Evolutionary conservation across 2,888 invertebrate genomes (phyloP).

Genomic region (Dugesia japonica): DNA sequence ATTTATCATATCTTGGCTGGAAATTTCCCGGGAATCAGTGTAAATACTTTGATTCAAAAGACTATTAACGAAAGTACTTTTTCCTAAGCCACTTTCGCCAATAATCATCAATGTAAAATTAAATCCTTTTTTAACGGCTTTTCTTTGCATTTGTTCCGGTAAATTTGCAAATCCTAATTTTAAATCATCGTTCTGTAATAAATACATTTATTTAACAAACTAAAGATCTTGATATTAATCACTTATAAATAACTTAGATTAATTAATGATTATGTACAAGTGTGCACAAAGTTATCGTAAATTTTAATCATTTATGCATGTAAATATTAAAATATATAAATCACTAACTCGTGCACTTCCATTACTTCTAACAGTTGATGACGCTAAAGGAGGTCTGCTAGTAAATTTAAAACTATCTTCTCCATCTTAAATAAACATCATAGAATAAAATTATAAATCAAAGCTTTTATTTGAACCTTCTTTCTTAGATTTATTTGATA

Average conservation of each 20-base stretch:
- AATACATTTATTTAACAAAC: too few relatives aligned
- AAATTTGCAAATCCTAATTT: constrained; percentile 42
- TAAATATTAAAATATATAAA: background rate
- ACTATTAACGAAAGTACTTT: constrained; percentile 81
- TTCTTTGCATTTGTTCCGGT: constrained; percentile 44
- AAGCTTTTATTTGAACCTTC: background rate
- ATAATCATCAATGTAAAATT: constrained; percentile 45
- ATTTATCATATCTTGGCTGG: constrained; percentile 61
- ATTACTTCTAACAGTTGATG: background rate
- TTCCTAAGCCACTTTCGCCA: constrained; percentile 71
- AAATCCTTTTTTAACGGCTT: constrained; percentile 43
- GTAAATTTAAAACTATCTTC: background rate
- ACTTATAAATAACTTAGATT: too few relatives aligned
- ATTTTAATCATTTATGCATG: too few relatives aligned
- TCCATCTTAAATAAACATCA: background rate
- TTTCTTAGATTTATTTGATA: background rate
- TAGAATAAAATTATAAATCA: background rate
- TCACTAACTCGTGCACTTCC: background rate
- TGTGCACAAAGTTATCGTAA: too few relatives aligned
- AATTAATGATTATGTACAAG: too few relatives aligned
- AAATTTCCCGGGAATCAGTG: constrained; percentile 62
- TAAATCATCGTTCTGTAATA: constrained; percentile 20
- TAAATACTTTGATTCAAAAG: constrained; percentile 80
- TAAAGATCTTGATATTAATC: too few relatives aligned
- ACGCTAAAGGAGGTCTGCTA: background rate